Evolutionary conservation across 2,888 invertebrate species (phyloP), one percentile per base, ranked within the genome.

Genomic region (Helleia helle): DNA sequence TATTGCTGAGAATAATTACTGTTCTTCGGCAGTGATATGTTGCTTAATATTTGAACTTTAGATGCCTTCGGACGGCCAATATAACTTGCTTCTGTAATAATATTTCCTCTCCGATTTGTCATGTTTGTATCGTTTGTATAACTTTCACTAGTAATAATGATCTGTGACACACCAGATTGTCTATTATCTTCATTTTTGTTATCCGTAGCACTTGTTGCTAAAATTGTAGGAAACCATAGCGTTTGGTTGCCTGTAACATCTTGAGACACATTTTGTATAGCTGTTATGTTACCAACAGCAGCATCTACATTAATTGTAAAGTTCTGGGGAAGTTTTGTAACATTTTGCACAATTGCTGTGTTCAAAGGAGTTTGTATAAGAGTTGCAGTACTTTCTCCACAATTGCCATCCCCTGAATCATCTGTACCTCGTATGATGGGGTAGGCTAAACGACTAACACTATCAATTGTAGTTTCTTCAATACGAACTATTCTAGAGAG

Each of bases 21-120:
- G 50, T 62, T 76, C 58, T 84, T 84, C 2, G 84, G 79, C 51
- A 86, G 57, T 44, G 84, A 72, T 63, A 86, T 80, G 48, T 84
- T 85, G 49, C 86, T 85, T 47, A 86, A 62, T 55, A 86, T 86
- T 52, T 86, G 86, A 30, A 86, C 85, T 66, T 86, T 86, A 3
- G 85, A 75, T 40, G 73, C 48, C 48, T 84, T 83, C 1, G 77
- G 72, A 49, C 75, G 56, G 27, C 64, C 62, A 37, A 75, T 62
- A 42, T 77, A 83, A 55, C 64, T 79, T 12, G 81, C 71, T 46
- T 84, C 83, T 38, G 75, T 67, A 5, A 79, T 71, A 43, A 80
- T 74, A 49, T 80, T 81, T 11, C 73, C 62, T 58, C 77, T 71
- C 51, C 75, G 63, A 41, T 64, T 65, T 12, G 68, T 42, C 50